A percentile compares a stretch with the other conserved stretches of the same genome.
Evolutionary conservation across 1,140 invertebrate species (phyloP).

Genomic region (Wiebesia pumilae): DNA sequence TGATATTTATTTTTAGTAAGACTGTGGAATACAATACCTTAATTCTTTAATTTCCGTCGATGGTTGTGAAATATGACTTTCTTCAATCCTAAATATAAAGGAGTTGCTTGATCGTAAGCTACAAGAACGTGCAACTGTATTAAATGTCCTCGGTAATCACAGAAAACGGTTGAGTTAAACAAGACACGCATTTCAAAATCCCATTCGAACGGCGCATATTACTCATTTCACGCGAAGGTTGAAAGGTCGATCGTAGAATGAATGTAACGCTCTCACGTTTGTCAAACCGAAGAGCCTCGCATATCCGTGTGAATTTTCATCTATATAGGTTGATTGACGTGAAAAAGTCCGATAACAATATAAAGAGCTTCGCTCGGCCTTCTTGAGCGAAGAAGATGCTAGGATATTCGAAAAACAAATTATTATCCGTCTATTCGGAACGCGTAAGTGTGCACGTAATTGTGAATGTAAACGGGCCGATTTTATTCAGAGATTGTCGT

Average conservation of each 20-base stretch:
- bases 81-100: no score
- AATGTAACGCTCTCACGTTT: conserved; percentile 37
- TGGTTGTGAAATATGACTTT: no score
- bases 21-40: no score
- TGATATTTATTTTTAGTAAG: no score
- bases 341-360: conserved; percentile 27
- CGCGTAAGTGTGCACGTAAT: neutral
- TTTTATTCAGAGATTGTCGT: neutral
- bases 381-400: neutral
- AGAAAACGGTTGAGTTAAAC: neutral
- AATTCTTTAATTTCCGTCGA: no score
- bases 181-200: conserved; percentile 4
- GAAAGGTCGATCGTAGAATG: conserved; percentile 34
- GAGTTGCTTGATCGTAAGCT: neutral
- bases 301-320: conserved; percentile 36
- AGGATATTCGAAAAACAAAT: conserved; percentile 16
- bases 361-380: neutral
- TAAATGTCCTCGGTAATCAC: neutral
- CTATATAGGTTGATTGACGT: neutral
- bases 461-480: neutral
- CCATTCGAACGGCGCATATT: neutral
- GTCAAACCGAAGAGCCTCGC: neutral
- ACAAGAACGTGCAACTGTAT: neutral
- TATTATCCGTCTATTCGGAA: neutral
- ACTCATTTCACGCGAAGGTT: neutral